Percentiles rank a stretch among this genome's conserved stretches.
phyloP scores from a whole-genome alignment of 1,140 invertebrate genomes.

The Diprion similis region DNA sequence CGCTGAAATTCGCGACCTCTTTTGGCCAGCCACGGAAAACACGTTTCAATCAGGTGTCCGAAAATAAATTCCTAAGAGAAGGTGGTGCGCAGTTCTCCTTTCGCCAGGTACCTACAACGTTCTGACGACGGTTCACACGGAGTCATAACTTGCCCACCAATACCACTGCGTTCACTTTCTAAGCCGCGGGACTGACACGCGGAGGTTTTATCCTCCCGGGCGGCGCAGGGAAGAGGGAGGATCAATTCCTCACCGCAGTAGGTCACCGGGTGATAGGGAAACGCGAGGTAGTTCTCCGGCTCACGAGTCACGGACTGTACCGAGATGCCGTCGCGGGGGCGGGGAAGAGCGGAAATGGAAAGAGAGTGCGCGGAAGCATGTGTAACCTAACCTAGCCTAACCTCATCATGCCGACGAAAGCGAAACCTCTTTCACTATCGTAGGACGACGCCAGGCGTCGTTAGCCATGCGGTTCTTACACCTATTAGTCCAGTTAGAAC shows the following conservation, averaged over 20 bases:
- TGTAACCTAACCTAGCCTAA: not conserved
- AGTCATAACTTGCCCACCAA: no score
- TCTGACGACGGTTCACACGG: not conserved
- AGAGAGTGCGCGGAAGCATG: not conserved
- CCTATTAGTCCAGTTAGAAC: no score
- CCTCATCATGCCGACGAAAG: conserved; percentile 42
- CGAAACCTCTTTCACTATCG: conserved; percentile 52
- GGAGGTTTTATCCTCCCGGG: not conserved
- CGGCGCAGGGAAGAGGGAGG: conserved; percentile 22
- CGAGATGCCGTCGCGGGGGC: no score
- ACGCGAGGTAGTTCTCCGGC: conserved; percentile 11
- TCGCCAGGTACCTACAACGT: not conserved
- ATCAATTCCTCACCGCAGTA: conserved; percentile 14
- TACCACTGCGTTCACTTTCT: conserved; percentile 3
- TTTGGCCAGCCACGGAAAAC: no score
- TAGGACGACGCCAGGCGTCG: conserved; percentile 16
- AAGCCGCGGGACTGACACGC: conserved; percentile 3
- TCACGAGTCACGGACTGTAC: no score
- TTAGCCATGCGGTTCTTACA: not conserved
- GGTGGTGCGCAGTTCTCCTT: not conserved
- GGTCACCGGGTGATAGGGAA: conserved; percentile 36
- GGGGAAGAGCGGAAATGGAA: not conserved
- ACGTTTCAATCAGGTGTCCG: no score
- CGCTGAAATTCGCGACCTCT: no score
- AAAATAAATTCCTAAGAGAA: no score